phyloP scores from a whole-genome alignment of 2,888 invertebrate species.

The Machimus rusticus region DNA sequence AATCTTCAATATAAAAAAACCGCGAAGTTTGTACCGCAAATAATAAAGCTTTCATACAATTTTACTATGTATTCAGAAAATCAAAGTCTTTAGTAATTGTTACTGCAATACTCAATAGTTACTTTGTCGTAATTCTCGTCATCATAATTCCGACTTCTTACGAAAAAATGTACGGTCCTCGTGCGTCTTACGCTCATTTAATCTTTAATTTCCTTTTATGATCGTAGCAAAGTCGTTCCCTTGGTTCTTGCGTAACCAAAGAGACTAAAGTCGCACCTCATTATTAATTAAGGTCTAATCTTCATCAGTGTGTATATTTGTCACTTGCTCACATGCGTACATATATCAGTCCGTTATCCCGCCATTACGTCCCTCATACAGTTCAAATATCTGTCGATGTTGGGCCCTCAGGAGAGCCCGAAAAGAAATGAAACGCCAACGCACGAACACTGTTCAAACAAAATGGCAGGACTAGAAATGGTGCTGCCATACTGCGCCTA shows the following conservation, averaged over 20 bases:
- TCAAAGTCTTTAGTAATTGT: background rate
- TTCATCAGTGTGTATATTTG: background rate
- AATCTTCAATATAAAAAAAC: no score
- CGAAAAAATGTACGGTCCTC: background rate
- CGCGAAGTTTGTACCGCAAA: no score
- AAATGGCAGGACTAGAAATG: background rate
- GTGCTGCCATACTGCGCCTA: background rate
- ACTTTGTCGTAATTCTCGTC: background rate
- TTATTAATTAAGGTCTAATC: background rate
- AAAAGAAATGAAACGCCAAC: background rate
- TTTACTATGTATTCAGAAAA: no score
- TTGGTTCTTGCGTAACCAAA: background rate
- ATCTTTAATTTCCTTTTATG: background rate
- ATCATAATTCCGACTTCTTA: background rate
- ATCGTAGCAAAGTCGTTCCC: background rate
- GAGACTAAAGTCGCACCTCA: background rate
- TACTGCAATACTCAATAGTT: background rate
- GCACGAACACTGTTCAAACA: background rate
- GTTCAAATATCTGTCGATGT: background rate
- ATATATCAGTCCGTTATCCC: background rate
- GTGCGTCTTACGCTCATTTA: background rate
- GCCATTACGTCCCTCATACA: background rate
- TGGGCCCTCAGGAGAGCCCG: background rate
- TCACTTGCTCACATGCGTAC: background rate
- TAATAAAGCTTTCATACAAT: no score